These are phyloP conservation scores for Virgularia gustaviana DNA, from an alignment of 92 coral and sea anemone species.

Conservation along the genomic window DNA sequence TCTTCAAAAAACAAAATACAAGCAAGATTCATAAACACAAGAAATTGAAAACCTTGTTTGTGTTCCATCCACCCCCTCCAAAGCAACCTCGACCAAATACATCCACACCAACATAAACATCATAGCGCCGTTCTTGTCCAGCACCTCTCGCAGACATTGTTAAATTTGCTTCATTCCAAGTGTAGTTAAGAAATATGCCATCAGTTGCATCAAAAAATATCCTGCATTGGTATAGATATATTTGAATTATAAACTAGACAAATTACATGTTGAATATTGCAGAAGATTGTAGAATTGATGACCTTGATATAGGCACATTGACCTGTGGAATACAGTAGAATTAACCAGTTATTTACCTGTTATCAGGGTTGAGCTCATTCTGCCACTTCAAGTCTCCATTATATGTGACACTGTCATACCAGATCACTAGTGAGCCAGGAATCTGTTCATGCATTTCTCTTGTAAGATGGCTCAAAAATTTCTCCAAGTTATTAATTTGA, in stretches of 20 bases:
- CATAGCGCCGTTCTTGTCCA: constrained; percentile 53
- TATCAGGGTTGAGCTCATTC: constrained; percentile 73
- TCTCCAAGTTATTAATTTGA: constrained; percentile 71
- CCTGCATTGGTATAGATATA: constrained; percentile 39
- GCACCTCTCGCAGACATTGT: constrained; percentile 79
- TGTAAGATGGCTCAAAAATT: constrained; percentile 73
- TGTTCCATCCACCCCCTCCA: constrained; percentile 96
- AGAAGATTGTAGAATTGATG: too few species aligned
- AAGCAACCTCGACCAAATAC: constrained; percentile 97
- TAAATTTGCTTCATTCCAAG: constrained; percentile 73
- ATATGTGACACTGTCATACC: constrained; percentile 97
- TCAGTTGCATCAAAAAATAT: constrained; percentile 84
- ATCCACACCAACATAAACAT: constrained; percentile 96
- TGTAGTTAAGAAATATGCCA: constrained; percentile 94
- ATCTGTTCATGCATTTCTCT: constrained; percentile 62
- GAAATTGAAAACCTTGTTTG: constrained; percentile 56
- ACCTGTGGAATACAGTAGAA: too few species aligned
- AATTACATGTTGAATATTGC: neutral
- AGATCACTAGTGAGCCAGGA: constrained; percentile 68
- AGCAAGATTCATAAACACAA: too few species aligned
- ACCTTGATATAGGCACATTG: too few species aligned
- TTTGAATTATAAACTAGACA: neutral
- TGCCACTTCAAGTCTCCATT: constrained; percentile 92
- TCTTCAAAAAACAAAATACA: neutral
- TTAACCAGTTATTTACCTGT: constrained; percentile 56